Base-by-base conservation (phyloP, 2,113 vertebrate genomes). In the Neolamprologus ventralis region DNA sequence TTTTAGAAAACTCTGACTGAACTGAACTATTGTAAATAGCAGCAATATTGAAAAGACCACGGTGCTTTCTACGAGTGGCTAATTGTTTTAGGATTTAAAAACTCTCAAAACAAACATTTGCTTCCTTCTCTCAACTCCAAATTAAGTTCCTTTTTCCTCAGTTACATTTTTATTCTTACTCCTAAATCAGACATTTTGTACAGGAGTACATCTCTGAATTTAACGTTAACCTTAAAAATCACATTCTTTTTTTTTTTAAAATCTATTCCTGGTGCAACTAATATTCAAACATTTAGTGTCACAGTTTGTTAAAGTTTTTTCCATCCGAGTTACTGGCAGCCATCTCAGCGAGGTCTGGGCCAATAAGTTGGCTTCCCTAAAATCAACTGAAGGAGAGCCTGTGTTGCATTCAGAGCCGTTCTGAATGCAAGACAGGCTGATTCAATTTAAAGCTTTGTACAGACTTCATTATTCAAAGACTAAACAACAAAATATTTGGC, bases 301-400 rank as follows among this genome's bases (percentile, higher is more conserved):
- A 3, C 23, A 0, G 7, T 28, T 57, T 57, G 23, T 57, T 16
- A 28, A 57, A 9, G 13, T 57, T 28, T 28, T 57, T 57, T 57
- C 55, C 55, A 57, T 28, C 55, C 21, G 12, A 57, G 21, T 57
- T 26, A 57, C 54, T 28, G 23, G 55, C 23, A 5, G 55, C 55
- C 55, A 1, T 57, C 55, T 57, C 55, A 57, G 55, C 7, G 2
- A 58, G 23, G 55, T 1, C 55, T 58, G 55, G 1, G 23, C 4
- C 55, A 58, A 9, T 3, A 16, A 0, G 13, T 1, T 57, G 55
- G 55, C 55, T 57, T 1, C 55, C 23, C 7, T 57, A 5, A 57
- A 28, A 57, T 57, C 55, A 0, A 57, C 0, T 57, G 0, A 5
- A 28, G 13, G 55, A 3, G 23, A 57, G 55, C 0, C 55, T 28